Evolutionary conservation across 1,140 invertebrate species (phyloP), one percentile per base, ranked within the genome.

Genomic region (Lethocerus indicus): DNA sequence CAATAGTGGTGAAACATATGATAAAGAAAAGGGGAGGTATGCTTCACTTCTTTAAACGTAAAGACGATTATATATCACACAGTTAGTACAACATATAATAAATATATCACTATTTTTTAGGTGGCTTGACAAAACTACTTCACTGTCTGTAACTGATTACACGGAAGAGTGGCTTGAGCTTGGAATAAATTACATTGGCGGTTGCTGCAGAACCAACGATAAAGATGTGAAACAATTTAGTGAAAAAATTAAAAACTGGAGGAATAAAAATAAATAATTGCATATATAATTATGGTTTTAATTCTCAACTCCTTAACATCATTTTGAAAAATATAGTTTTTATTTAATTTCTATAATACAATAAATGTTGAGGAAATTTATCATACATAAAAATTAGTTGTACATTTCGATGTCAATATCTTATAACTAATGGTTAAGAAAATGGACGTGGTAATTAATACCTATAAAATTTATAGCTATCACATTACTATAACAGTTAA

Each of bases 121-220:
- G 9, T 81, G 79, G 78, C 65, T 67, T 36, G 70, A 69, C n/a
- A 61, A 68, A 29, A 69, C 70, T 29, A 64, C 70, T 23, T 66
- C 65, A 53, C 58, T 64, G n/a, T 62, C 70, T 0, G 56, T 86
- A 1, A 67, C 70, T 20, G 62, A 67, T 12, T 82, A 75, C 61
- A 69, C 83, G 1, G 58, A 68, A 1, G 67, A 76, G 40, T 89
- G 83, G 83, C 57, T 84, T 1, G 63, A 79, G 37, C 56, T 75
- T 13, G 82, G 82, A 4, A 79, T 81, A 0, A 68, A 66, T 49
- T 83, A 76, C 58, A 71, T 88, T 48, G 86, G 85, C 7, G 83
- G 86, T 1, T 89, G 85, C 58, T 89, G 86, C 59, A 67, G 81
- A 52, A 79, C 80, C 0, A 71, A 71, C 55, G 72, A 73, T 13